These are phyloP conservation scores for Lamellibrachia columna DNA, from an alignment of 2,888 invertebrate species.

Conservation along the genomic window DNA sequence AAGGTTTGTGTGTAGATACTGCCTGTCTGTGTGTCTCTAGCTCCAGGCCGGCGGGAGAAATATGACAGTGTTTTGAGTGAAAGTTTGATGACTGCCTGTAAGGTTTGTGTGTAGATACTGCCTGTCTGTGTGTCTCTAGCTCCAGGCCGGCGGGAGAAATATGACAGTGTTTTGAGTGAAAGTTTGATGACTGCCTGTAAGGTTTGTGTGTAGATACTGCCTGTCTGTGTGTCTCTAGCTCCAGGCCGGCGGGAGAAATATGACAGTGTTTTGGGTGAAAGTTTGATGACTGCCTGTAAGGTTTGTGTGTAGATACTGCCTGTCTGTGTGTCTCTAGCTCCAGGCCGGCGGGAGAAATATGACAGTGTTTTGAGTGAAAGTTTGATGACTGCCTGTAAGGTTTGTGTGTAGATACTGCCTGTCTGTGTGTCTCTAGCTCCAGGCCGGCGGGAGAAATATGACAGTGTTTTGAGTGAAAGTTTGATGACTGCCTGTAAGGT, in stretches of 20 bases:
- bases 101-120: no score
- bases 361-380: not conserved
- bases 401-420: not conserved
- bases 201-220: no score
- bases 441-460: slow-evolving; percentile 33
- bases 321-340: slow-evolving; percentile 26
- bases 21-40: slow-evolving; percentile 19
- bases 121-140: slow-evolving; percentile 22
- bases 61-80: slow-evolving; percentile 22
- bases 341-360: slow-evolving; percentile 34
- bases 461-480: not conserved
- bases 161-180: not conserved
- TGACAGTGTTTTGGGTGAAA: not conserved
- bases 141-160: slow-evolving; percentile 34
- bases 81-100: no score
- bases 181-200: no score
- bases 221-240: slow-evolving; percentile 22
- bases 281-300: no score
- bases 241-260: slow-evolving; percentile 35
- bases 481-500: no score
- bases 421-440: slow-evolving; percentile 28
- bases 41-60: slow-evolving; percentile 34
- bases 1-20: no score
- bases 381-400: no score
- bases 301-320: no score